Percentiles rank a stretch among this genome's conserved stretches.
Conservation (phyloP, 2,797 vertebrate species). For the Phyllotis vaccarum region DNA sequence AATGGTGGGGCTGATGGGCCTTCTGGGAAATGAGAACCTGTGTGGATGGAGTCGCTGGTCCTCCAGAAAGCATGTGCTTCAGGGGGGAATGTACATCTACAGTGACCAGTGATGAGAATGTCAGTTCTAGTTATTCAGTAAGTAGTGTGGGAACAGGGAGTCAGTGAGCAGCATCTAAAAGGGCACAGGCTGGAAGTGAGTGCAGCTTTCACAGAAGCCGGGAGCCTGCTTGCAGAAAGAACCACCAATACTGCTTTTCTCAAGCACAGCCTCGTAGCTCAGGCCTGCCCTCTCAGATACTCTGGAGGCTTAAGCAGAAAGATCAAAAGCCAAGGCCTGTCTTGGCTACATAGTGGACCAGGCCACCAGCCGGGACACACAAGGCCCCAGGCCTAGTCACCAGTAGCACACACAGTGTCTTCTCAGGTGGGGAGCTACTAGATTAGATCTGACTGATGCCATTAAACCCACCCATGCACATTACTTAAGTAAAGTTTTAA, state of each 20-base stretch:
- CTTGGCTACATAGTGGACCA: not conserved
- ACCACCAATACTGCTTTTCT: not conserved
- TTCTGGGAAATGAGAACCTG: not conserved
- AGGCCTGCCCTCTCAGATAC: not conserved
- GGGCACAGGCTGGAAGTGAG: not conserved
- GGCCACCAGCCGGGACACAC: not conserved
- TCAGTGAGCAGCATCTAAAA: not conserved
- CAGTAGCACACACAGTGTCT: not conserved
- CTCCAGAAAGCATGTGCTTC: not conserved
- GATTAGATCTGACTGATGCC: not conserved
- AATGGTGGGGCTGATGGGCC: not conserved
- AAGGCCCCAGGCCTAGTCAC: not conserved
- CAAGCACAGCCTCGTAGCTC: not conserved
- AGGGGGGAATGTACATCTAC: not conserved
- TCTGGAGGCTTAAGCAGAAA: not conserved
- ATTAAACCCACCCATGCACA: not conserved
- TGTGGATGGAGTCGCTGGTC: not conserved
- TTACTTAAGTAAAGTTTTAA: slow-evolving; percentile 18
- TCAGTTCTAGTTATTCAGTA: not conserved
- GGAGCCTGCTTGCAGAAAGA: not conserved
- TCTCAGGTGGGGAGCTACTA: not conserved
- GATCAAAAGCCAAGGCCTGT: not conserved
- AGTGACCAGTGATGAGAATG: not conserved
- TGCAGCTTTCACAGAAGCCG: not conserved
- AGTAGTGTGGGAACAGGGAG: too few relatives aligned